Base-by-base conservation (phyloP, 2,888 invertebrate species). In the Abrostola tripartita region DNA sequence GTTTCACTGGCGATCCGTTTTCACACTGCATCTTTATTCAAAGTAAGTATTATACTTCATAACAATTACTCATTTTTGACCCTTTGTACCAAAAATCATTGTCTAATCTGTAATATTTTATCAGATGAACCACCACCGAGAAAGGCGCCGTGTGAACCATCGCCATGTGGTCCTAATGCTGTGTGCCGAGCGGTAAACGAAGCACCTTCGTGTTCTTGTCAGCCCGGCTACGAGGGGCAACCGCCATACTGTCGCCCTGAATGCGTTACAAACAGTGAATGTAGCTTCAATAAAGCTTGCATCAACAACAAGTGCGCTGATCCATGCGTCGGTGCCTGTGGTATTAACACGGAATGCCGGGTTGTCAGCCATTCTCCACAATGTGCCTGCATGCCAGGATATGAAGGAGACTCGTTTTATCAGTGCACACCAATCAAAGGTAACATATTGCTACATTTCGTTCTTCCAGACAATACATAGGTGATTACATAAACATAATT, bases 331-430 rank as follows among this genome's bases (percentile, higher is more conserved):
- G 97, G 97, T 49, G 96, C 97, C 38, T 98, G 98, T 78, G 98
- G 98, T 57, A 95, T 95, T 69, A 96, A 96, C 61, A 97, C 98
- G 0, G 92, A 96, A 58, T 98, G 98, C 85, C 95, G 96, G 66
- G 97, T 97, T 1, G 95, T 98, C 58, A 98, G 98, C 86, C 98
- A 98, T 88, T 97, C 97, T 76, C 98, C 98, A 0, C 96, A 97
- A 65, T 98, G 98, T 84, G 96, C 95, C 60, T 98, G 98, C 84
- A 96, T 96, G 72, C 85, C 91, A 37, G 95, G 95, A 61, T 96
- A 95, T 84, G 95, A 96, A 65, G 98, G 98, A 54, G 97, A 98
- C 95, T 97, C 98, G 41, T 97, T 98, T 83, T 95, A 96, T 44
- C 95, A 96, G 79, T 98, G 98, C 85, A 80, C 87, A 47, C 89